These are phyloP conservation scores for Naso thynnoides DNA, from an alignment of 2,797 vertebrate species.

Conservation along the genomic window DNA sequence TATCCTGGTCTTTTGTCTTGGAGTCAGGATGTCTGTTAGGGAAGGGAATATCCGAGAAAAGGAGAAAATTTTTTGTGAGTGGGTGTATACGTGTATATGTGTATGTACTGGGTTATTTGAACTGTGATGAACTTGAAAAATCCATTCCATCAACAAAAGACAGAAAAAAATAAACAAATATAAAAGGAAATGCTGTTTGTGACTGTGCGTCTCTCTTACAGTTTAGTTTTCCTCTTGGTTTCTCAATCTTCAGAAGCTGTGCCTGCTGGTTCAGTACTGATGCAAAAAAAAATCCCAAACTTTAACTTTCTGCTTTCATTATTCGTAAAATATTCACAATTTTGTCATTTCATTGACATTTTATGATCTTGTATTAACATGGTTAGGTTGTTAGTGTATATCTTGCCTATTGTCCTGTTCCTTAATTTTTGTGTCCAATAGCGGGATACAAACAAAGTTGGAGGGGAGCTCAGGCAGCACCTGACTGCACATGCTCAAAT, in stretches of 20 bases:
- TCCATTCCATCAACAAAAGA: constrained; percentile 10
- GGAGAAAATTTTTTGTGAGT: constrained; percentile 4
- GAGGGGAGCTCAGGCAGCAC: constrained; percentile 66
- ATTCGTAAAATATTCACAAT: not conserved
- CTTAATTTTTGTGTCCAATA: constrained; percentile 78
- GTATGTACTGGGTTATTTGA: constrained; percentile 14
- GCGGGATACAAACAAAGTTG: constrained; percentile 79
- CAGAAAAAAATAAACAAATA: not conserved
- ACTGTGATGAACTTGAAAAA: constrained; percentile 19
- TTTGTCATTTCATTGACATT: not conserved
- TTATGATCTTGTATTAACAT: not conserved
- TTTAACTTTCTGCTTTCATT: not conserved
- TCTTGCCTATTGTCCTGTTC: constrained; percentile 59
- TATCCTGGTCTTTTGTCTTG: constrained; percentile 56
- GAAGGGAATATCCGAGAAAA: constrained; percentile 75
- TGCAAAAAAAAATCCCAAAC: constrained; percentile 15
- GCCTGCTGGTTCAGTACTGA: constrained; percentile 33
- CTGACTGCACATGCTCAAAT: constrained; percentile 85
- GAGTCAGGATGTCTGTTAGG: constrained; percentile 71
- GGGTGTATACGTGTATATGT: not conserved
- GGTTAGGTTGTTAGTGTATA: not conserved
- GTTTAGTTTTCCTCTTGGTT: constrained; percentile 53
- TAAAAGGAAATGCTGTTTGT: not conserved
- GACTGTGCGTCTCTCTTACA: constrained; percentile 48
- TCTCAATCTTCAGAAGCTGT: constrained; percentile 45